Base-by-base conservation (phyloP, 2,113 vertebrate genomes). In the Cephalophus harveyi region DNA sequence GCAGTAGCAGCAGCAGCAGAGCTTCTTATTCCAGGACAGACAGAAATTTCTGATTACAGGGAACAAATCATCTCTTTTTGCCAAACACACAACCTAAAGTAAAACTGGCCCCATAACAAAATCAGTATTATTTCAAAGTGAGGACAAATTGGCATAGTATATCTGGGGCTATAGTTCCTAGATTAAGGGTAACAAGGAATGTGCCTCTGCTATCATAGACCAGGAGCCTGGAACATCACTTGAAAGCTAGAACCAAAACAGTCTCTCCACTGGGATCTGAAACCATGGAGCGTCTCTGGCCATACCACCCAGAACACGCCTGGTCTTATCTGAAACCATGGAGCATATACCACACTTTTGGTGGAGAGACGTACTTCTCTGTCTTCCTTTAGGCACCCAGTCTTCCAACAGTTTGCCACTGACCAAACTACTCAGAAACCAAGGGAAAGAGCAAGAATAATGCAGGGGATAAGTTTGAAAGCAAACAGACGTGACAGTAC, bases 111-210 rank as follows among this genome's bases (percentile, higher is more conserved):
- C 43, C 43, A 87, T 43, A 89, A 94, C 57, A 50, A 74, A 87
- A 94, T 50, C 11, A 81, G 91, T 23, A 8, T 6, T 78, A 50
- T 85, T 95, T 81, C 88, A 62, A 92, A 50, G 7, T 81, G 36
- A 87, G 21, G 14, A 13, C 23, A 97, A 82, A 9, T 6, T 84
- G 43, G 9, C 14, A 3, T 79, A 12, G 28, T 83, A n/a, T 36
- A 67, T 67, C 5, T 79, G 5, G n/a, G 13, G 27, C 52, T 87
- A 27, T 0, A 64, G 9, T 16, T 15, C 33, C 46, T 40, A 54
- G 5, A 43, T 8, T 48, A 30, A 23, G 78, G 2, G 1, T 46
- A 78, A 27, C 30, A 50, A 14, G 7, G 5, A 6, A 86, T 11
- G 23, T 48, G 15, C 7, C 40, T 64, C n/a, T 62, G 19, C 67